Conservation (phyloP, 2,797 vertebrate species). For the Thaleichthys pacificus region DNA sequence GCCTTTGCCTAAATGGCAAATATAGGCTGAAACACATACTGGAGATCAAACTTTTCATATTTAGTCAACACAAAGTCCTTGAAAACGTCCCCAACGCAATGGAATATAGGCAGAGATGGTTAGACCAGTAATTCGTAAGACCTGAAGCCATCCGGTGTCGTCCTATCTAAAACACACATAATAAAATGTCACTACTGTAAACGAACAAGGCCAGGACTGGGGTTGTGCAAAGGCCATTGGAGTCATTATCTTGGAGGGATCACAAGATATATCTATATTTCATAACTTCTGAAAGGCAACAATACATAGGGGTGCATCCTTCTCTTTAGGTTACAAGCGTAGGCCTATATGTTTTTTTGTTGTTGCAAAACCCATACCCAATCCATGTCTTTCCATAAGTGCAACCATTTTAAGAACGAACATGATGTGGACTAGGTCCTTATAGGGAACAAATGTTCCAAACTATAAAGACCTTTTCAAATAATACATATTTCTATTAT, state of each 20-base stretch:
- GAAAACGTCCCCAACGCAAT: background rate
- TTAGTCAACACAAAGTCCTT: background rate
- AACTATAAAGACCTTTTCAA: no score
- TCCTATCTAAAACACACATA: constrained; percentile 69
- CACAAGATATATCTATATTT: constrained; percentile 68
- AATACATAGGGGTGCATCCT: constrained; percentile 32
- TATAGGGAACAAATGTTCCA: no score
- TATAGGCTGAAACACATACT: constrained; percentile 7
- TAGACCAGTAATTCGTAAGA: constrained; percentile 7
- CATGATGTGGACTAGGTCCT: no score
- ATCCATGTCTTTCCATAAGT: no score
- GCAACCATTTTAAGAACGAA: no score
- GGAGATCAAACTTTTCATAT: background rate
- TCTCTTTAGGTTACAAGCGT: background rate
- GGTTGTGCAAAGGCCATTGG: constrained; percentile 62
- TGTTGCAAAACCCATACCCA: no score
- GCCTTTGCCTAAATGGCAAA: constrained; percentile 20
- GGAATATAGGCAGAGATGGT: background rate
- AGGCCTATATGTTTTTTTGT: background rate
- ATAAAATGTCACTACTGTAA: constrained; percentile 71
- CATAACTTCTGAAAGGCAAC: constrained; percentile 41
- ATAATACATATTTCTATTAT: no score
- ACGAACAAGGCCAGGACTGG: constrained; percentile 53
- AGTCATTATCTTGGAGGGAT: constrained; percentile 62
- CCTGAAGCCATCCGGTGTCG: constrained; percentile 45